Conservation (phyloP, 2,797 vertebrate species). For the Rhincodon typus region DNA sequence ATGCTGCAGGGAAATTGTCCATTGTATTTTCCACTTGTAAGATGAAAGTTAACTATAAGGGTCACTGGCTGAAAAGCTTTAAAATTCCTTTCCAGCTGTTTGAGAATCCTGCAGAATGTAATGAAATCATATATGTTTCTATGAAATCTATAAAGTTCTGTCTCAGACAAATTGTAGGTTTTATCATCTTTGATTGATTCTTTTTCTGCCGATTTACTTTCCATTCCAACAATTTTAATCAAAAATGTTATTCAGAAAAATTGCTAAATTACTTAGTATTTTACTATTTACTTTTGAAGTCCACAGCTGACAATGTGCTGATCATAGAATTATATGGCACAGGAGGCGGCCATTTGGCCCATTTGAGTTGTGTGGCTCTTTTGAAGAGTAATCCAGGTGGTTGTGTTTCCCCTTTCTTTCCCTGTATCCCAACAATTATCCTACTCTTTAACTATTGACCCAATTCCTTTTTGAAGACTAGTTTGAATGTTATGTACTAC, state of each 20-base stretch:
- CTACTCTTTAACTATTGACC: background rate
- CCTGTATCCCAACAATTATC: background rate
- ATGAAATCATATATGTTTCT: background rate
- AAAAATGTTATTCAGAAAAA: background rate
- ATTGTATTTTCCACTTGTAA: background rate
- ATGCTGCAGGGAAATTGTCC: background rate
- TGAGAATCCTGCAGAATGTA: background rate
- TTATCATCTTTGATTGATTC: background rate
- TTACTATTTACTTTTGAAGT: background rate
- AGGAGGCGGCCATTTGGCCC: background rate
- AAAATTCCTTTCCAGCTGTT: background rate
- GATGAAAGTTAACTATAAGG: background rate
- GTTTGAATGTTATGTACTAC: background rate
- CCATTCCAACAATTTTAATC: background rate
- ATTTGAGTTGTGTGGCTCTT: background rate
- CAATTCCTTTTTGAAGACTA: background rate
- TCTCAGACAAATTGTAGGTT: background rate
- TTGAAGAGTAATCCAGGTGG: background rate
- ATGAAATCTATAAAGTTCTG: background rate
- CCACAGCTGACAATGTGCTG: background rate
- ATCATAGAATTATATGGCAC: background rate
- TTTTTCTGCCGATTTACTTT: background rate
- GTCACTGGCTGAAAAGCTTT: background rate
- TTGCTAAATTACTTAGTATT: too few species aligned
- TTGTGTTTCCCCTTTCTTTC: background rate